Base-by-base conservation (phyloP, 2,113 vertebrate species). In the Tylochromis polylepis region DNA sequence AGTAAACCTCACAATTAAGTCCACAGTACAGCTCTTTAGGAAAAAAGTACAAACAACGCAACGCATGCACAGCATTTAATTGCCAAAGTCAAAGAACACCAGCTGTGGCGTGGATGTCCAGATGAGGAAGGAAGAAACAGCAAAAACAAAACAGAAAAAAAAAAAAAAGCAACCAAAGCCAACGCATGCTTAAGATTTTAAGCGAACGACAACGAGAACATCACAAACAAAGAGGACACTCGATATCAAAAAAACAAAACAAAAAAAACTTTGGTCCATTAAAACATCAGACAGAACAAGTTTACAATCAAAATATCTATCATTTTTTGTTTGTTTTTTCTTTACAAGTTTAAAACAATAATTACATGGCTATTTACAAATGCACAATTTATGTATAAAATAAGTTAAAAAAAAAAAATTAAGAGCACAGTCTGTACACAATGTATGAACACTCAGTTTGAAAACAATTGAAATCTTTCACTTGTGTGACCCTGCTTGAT, bases 331-430 rank as follows among this genome's bases (percentile, higher is more conserved):
- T 96, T 94, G 90, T 97, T 96, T 97, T 49, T 97, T n/a, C n/a
- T 98, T 96, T 98, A 98, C 97, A 98, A 89, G 95, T 97, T 97
- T 95, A 97, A 97, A 98, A 97, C 95, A 97, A 97, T 99, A 98
- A 98, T 98, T 99, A 99, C 97, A 99, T 97, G 96, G 91, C 92
- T 98, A 98, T 99, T 96, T 99, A 99, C 98, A 99, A 98, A 97
- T 98, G 96, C 97, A 98, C 97, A 98, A 94, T 93, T 94, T 98
- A 98, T 97, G 97, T 99, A 99, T 98, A 99, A 99, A 99, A 99
- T 99, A 99, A 99, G 97, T 99, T 99, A 99, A 97, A 97, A 97
- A 96, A 29, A 29, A 97, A 97, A 96, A 98, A 97, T 97, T 96
- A 98, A 97, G 96, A 98, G 96, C 97, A 98, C 98, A 97, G 96